Base-by-base conservation (phyloP, 1,140 invertebrate species). In the Pygmarrhopalites habei region DNA sequence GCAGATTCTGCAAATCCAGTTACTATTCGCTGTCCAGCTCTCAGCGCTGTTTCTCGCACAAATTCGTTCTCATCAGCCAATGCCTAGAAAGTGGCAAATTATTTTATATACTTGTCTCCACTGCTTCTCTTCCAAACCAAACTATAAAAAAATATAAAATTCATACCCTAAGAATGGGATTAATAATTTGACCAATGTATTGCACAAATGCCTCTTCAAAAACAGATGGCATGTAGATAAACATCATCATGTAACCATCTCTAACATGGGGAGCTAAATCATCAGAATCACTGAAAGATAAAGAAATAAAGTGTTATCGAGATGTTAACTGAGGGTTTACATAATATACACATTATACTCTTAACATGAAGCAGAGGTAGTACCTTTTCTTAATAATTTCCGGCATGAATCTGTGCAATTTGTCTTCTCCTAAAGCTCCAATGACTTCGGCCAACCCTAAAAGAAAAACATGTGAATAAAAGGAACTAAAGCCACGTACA, bases 191-290 rank as follows among this genome's bases (percentile, higher is more conserved):
- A 0, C 93, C 92, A 72, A 99, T 95, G 75, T 98, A 99, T 0
- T 89, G 88, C 5, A 90, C 89, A 75, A 99, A 99, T 1, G 53
- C 68, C 23, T 57, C 46, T 72, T 95, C 91, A 35, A 35, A 35
- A 1, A 95, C 93, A 64, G 88, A 86, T 1, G 97, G 97, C 85
- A 99, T 90, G 76, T 98, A 99, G 74, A 99, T 99, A 76, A 98
- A 99, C 90, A 99, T 94, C 92, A 99, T 97, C 51, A 99, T 97
- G 77, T 99, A 99, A 28, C 97, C 97, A 79, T 99, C 97, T 72
- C 97, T 92, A 0, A 99, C 95, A 76, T 98, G 92, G 1, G 96
- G 91, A 15, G 93, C 91, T 21, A 98, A 93, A 76, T 98, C 95
- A 1, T 86, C 85, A 62, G 90, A 80, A 77, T 97, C 92, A 0